A percentile compares a stretch with the other conserved stretches of the same genome.
These are phyloP conservation scores for Polyommatus icarus DNA, from an alignment of 2,888 invertebrate genomes.

Conservation along the genomic window DNA sequence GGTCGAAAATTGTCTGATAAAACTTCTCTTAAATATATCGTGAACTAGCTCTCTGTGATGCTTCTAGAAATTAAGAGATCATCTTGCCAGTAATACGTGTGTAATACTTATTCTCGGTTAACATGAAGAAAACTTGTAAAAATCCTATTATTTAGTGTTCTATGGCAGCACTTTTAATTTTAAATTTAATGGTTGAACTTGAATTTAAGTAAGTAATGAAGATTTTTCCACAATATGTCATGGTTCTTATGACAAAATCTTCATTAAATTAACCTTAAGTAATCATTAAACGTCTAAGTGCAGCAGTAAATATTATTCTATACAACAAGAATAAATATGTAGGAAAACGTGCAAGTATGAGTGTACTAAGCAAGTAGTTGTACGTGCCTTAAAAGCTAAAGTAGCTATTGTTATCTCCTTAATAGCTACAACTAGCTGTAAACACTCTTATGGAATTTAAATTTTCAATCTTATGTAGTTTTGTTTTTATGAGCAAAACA, in stretches of 20 bases:
- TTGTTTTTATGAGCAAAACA: slow-evolving; percentile 9
- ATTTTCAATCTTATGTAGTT: neutral
- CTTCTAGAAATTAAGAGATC: slow-evolving; percentile 8
- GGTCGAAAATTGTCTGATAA: neutral
- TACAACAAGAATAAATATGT: neutral
- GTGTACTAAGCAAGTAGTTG: neutral
- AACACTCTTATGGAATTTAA: neutral
- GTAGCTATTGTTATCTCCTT: neutral
- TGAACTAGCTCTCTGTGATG: neutral
- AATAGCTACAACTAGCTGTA: neutral
- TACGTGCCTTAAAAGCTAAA: slow-evolving; percentile 8
- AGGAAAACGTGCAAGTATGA: neutral
- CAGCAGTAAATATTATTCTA: no score
- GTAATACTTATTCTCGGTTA: neutral
- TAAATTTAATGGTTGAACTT: no score
- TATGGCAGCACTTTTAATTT: no score
- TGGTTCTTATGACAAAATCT: no score
- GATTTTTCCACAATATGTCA: no score
- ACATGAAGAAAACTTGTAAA: no score
- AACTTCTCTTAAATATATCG: neutral
- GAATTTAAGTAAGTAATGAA: no score
- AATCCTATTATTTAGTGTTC: no score
- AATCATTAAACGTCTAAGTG: no score
- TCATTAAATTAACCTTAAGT: no score
- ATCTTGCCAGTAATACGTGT: neutral